phyloP scores from a whole-genome alignment of 1,140 invertebrate species.

The Bombus soroeensis region DNA sequence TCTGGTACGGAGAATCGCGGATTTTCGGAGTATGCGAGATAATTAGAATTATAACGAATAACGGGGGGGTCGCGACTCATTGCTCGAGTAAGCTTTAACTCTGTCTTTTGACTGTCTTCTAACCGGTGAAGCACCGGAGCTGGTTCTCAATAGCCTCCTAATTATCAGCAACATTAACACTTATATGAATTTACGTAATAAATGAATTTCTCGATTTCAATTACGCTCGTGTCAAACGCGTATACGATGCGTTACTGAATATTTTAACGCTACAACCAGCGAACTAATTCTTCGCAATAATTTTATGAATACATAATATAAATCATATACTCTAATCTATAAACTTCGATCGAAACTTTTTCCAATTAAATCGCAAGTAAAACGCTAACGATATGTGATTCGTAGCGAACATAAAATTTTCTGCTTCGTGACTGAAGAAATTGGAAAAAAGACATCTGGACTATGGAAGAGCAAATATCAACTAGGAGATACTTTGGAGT shows the following conservation, averaged over 20 bases:
- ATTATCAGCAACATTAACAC: slow-evolving; percentile 52
- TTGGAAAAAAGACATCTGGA: no score
- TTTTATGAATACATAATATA: no score
- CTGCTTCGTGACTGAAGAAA: no score
- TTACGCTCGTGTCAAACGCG: not conserved
- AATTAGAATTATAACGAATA: slow-evolving; percentile 67
- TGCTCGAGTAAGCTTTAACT: slow-evolving; percentile 32
- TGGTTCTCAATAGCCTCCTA: slow-evolving; percentile 50
- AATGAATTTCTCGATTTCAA: not conserved
- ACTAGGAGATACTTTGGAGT: not conserved
- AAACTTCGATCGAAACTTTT: no score
- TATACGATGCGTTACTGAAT: no score
- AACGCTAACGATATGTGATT: no score
- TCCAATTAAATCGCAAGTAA: no score
- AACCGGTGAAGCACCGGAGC: slow-evolving; percentile 15
- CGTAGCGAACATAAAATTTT: no score
- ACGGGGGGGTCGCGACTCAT: slow-evolving; percentile 52
- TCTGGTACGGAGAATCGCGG: slow-evolving; percentile 26
- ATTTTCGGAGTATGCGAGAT: slow-evolving; percentile 58
- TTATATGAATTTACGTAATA: slow-evolving; percentile 29
- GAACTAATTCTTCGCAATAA: not conserved
- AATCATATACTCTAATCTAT: no score
- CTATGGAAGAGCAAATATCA: no score
- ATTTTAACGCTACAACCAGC: no score
- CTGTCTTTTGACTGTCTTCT: slow-evolving; percentile 24